Conservation (phyloP, 2,113 vertebrate species). For the Ramphastos sulfuratus region DNA sequence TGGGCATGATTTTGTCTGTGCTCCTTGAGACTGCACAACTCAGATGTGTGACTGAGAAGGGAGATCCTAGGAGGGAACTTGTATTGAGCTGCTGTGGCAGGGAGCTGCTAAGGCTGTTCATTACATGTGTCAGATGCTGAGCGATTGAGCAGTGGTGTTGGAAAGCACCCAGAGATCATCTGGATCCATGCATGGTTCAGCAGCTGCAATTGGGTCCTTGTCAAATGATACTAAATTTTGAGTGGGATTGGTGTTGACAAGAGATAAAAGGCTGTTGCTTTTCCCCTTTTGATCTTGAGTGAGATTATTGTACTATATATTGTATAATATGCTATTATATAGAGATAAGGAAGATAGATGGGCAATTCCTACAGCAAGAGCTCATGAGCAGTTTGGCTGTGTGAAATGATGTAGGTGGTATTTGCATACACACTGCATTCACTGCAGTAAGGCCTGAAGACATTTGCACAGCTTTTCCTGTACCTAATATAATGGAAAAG, state of each 20-base stretch:
- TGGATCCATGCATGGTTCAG: background rate
- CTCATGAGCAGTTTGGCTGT: background rate
- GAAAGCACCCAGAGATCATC: background rate
- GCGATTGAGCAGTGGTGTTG: background rate
- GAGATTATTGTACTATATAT: background rate
- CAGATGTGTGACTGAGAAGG: background rate
- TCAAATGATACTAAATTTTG: background rate
- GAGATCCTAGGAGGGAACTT: background rate
- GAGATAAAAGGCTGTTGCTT: background rate
- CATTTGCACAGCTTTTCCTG: background rate
- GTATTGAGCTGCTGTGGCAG: background rate
- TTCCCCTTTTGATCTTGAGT: background rate
- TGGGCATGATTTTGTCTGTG: accelerated
- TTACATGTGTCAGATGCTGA: background rate
- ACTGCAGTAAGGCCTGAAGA: background rate
- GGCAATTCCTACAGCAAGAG: background rate
- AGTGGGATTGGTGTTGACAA: background rate
- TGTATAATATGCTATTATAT: background rate
- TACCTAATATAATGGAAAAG: background rate
- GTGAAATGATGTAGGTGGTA: background rate
- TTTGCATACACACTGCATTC: background rate
- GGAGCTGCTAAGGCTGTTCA: background rate
- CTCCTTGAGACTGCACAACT: background rate
- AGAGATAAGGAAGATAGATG: background rate
- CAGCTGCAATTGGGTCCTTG: background rate